Evolutionary conservation across 1,140 invertebrate genomes (phyloP).

Genomic region (Euglossa dilemma): DNA sequence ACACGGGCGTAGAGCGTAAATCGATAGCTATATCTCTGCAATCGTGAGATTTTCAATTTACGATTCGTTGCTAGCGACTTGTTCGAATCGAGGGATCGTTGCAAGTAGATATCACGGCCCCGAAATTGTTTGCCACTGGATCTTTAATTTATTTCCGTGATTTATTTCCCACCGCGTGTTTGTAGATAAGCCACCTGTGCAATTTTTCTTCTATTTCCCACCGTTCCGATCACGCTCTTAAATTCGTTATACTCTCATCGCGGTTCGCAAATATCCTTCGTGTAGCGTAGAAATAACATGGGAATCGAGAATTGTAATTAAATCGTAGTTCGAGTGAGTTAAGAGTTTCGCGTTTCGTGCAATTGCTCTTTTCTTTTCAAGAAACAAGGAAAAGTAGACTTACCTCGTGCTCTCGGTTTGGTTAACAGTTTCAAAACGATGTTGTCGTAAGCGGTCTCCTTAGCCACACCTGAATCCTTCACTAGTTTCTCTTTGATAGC

Average conservation of each 20-base stretch:
- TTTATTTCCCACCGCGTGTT: neutral
- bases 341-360: too few relatives aligned
- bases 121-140: neutral
- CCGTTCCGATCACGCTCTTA: neutral
- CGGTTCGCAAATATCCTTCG: too few relatives aligned
- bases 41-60: neutral
- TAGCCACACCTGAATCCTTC: conserved; percentile 97
- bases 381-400: conserved; percentile 53
- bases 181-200: neutral
- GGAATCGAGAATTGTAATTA: neutral
- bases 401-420: conserved; percentile 94
- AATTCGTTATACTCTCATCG: too few relatives aligned
- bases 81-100: neutral
- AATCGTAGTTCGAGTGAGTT: too few relatives aligned
- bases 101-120: neutral
- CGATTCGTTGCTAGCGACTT: neutral
- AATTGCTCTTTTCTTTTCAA: too few relatives aligned
- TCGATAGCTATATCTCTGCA: neutral
- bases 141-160: neutral
- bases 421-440: conserved; percentile 92
- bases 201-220: neutral
- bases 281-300: too few relatives aligned
- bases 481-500: conserved; percentile 96
- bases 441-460: conserved; percentile 92
- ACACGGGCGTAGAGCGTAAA: neutral